phyloP scores from a whole-genome alignment of 2,797 vertebrate genomes.

The Hemibagrus guttatus region DNA sequence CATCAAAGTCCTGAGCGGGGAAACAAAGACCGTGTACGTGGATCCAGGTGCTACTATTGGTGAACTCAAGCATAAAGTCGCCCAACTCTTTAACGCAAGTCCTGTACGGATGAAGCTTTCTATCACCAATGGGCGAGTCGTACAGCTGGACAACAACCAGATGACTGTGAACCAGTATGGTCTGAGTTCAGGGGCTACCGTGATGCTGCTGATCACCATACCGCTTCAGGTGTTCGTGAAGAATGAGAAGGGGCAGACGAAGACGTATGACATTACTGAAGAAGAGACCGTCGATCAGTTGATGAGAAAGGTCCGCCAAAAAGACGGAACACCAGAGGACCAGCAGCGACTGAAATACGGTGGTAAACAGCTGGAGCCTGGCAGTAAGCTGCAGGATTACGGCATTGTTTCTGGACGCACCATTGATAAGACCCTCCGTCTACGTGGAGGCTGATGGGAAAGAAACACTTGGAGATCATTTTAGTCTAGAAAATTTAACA shows the following conservation, averaged over 20 bases:
- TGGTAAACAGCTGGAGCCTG: conserved; percentile 52
- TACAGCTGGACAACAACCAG: conserved; percentile 54
- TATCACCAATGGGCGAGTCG: conserved; percentile 52
- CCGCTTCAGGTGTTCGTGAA: conserved; percentile 10
- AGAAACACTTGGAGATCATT: neutral
- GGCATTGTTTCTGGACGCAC: conserved; percentile 54
- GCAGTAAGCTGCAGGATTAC: conserved; percentile 62
- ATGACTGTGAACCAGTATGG: neutral
- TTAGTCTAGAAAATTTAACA: neutral
- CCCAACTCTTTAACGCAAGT: neutral
- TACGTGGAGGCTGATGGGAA: conserved; percentile 67
- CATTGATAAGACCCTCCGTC: conserved; percentile 60
- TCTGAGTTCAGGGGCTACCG: conserved; percentile 21
- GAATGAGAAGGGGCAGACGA: conserved; percentile 15
- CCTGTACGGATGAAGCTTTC: conserved; percentile 51
- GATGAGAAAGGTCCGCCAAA: conserved; percentile 52
- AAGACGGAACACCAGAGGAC: conserved; percentile 53
- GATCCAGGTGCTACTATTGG: neutral
- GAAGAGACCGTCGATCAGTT: conserved; percentile 63
- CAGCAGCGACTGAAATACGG: conserved; percentile 70
- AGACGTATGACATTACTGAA: conserved; percentile 59
- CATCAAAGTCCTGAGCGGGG: conserved; percentile 7
- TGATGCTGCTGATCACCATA: conserved; percentile 20
- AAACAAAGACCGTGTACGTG: neutral
- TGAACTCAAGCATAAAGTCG: neutral